phyloP scores from a whole-genome alignment of 2,113 vertebrate genomes.

The Phyllostomus hastatus region DNA sequence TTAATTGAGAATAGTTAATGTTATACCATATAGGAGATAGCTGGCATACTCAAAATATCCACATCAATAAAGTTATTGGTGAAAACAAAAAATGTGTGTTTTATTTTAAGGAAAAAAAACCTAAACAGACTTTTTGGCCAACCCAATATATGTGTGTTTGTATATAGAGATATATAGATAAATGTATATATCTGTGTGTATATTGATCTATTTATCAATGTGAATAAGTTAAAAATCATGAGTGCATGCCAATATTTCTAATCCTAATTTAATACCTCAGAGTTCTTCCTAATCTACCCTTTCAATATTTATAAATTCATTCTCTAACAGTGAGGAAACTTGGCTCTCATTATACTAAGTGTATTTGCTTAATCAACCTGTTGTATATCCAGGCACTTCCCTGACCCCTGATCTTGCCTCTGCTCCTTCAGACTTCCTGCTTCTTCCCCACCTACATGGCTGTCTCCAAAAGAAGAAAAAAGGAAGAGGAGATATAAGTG shows the following conservation, averaged over 20 bases:
- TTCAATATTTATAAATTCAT: neutral
- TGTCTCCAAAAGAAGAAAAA: neutral
- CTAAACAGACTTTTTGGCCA: no score
- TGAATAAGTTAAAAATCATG: neutral
- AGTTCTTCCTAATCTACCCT: neutral
- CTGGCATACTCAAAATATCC: no score
- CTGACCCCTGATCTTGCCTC: neutral
- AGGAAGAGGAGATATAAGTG: neutral
- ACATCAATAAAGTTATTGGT: no score
- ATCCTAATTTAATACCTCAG: neutral
- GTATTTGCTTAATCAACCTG: neutral
- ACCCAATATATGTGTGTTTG: neutral
- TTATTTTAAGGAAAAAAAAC: no score
- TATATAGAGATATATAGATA: neutral
- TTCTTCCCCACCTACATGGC: no score
- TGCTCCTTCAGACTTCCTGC: neutral
- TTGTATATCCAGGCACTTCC: neutral
- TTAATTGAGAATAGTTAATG: no score
- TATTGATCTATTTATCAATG: neutral
- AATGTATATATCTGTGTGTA: neutral
- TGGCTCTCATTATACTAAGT: neutral
- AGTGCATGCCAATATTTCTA: neutral
- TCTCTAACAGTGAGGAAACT: neutral
- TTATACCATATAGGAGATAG: no score
- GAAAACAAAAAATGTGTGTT: no score